Conservation (phyloP, 1,140 invertebrate genomes). For the Aphidius ervi region DNA sequence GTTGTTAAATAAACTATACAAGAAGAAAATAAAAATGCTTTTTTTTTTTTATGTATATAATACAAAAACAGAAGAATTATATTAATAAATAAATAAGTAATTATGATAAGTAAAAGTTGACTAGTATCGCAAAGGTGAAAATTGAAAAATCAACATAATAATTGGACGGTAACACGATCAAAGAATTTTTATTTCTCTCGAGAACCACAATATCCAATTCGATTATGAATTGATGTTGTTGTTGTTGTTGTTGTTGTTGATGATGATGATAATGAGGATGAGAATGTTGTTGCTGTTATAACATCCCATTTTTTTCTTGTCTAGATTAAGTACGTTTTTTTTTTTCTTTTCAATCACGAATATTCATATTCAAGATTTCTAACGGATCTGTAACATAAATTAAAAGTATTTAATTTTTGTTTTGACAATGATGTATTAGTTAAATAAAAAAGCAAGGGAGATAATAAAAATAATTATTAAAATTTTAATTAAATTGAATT, state of each 20-base stretch:
- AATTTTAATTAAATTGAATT: not conserved
- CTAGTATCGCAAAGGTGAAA: too few relatives aligned
- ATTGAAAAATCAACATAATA: too few relatives aligned
- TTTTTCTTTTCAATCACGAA: not conserved
- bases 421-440: not conserved
- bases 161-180: constrained; percentile 8
- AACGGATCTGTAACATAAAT: constrained; percentile 24
- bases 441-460: too few relatives aligned
- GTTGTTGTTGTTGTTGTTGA: too few relatives aligned
- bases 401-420: not conserved
- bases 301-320: not conserved
- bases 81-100: too few relatives aligned
- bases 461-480: not conserved
- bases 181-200: constrained; percentile 16
- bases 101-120: too few relatives aligned
- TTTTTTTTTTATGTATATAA: too few relatives aligned
- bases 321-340: not conserved
- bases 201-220: not conserved
- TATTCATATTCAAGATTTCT: constrained; percentile 30
- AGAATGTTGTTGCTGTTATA: constrained; percentile 20
- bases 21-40: too few relatives aligned
- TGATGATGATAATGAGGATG: constrained; percentile 15
- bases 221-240: constrained; percentile 9
- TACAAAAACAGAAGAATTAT: too few relatives aligned
- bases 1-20: too few relatives aligned